Base-by-base conservation (phyloP, 2,888 invertebrate species). In the Ochropacha duplaris region DNA sequence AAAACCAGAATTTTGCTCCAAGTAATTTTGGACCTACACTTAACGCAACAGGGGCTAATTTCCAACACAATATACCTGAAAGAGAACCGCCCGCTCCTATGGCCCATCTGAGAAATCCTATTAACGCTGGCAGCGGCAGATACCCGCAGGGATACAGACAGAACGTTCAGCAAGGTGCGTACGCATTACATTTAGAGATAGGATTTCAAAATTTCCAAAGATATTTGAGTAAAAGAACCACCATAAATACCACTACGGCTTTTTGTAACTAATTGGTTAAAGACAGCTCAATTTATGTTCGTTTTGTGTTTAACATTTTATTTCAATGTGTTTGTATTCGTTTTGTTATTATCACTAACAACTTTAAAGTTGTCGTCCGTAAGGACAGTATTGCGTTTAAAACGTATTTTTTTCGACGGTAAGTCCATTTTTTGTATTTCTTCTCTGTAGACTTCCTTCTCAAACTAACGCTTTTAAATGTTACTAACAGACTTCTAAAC, bases 121-220 rank as follows among this genome's bases (percentile, higher is more conserved):
- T 90, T 49, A 92, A 92, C 73, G 63, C 88, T 8, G 92, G 92
- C 68, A 92, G 92, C 68, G 92, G 91, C 54, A 76, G 93, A 73
- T 90, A 90, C 66, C 91, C 91, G 0, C 89, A 83, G 58, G 92
- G 92, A 71, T 91, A 92, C 74, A 81, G 93, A 64, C 93, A 86
- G 61, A 92, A 92, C 65, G 86, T 85, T 69, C 92, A 91, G 61
- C 93, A 93, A 93, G 93, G 93, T 93, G 88, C 87, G 90, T 92
- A 87, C 82, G 81, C 83, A 81, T 82, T 78, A 72, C 73, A 64
- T 60, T 60, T 58, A 75, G 87, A 89, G 87, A 88, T 86, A 87
- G 87, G 86, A 84, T 87, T 80, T 74, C 70, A 74, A 79, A 81
- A 74, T 75, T 72, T 68, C 61, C 54, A 58, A 57, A 61, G 64